These are phyloP conservation scores for Porites rus DNA, from an alignment of 92 coral and sea anemone genomes.

Conservation along the genomic window DNA sequence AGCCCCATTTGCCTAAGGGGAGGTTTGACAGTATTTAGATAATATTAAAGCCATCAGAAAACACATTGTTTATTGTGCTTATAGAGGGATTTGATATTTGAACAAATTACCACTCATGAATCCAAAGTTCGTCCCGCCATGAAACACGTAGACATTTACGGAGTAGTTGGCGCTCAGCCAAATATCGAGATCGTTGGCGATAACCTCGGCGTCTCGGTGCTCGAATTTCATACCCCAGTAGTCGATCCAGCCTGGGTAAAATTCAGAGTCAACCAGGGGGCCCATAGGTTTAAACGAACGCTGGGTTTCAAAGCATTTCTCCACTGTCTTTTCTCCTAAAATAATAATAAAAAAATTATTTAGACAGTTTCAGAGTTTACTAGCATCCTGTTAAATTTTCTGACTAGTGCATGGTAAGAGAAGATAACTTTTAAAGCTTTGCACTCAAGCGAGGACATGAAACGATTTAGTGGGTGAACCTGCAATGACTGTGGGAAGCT, in stretches of 20 bases:
- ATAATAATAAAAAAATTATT: neutral
- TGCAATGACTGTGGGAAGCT: too few relatives aligned
- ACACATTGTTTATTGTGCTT: too few relatives aligned
- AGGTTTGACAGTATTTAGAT: too few relatives aligned
- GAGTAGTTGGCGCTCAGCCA: slow-evolving; percentile 84
- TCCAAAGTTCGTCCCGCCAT: slow-evolving; percentile 97
- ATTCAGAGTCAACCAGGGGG: slow-evolving; percentile 92
- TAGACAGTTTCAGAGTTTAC: neutral
- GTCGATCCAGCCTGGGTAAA: slow-evolving; percentile 93
- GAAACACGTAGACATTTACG: slow-evolving; percentile 92
- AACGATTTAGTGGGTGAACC: too few relatives aligned
- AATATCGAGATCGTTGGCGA: slow-evolving; percentile 83
- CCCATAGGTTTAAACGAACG: slow-evolving; percentile 81
- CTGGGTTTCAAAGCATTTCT: slow-evolving; percentile 61
- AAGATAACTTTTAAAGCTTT: too few relatives aligned
- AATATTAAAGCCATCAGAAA: too few relatives aligned
- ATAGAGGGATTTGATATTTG: neutral
- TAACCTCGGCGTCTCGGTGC: slow-evolving; percentile 65
- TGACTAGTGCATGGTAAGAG: too few relatives aligned
- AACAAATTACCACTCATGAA: slow-evolving; percentile 81
- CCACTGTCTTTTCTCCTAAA: slow-evolving; percentile 23
- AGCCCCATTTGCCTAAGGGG: too few relatives aligned
- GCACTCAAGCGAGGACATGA: too few relatives aligned
- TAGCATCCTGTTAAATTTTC: neutral
- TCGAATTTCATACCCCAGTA: slow-evolving; percentile 89